Conservation (phyloP, 2,888 invertebrate species). For the Tholera decimalis region DNA sequence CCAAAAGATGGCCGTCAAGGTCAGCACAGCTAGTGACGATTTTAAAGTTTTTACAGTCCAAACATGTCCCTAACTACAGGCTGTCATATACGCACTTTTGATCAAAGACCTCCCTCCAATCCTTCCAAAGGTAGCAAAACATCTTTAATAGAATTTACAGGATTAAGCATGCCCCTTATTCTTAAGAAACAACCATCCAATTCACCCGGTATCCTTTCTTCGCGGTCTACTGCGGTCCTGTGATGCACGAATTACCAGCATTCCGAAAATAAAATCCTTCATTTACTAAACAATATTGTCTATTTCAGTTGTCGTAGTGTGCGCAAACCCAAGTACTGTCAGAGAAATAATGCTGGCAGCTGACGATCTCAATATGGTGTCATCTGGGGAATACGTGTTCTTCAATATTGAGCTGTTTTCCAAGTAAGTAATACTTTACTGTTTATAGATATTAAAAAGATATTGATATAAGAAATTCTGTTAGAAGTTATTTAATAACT, state of each 20-base stretch:
- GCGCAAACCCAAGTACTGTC: slow-evolving; percentile 97
- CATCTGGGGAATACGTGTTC: slow-evolving; percentile 99
- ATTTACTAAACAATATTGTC: slow-evolving; percentile 52
- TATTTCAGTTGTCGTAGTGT: slow-evolving; percentile 98
- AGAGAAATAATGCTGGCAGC: slow-evolving; percentile 98
- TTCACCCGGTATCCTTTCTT: too few species aligned
- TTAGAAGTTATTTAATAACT: neutral
- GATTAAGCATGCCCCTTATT: too few species aligned
- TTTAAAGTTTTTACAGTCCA: too few species aligned
- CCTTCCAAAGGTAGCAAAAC: too few species aligned
- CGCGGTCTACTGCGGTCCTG: too few species aligned
- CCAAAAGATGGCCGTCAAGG: too few species aligned
- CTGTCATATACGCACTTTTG: too few species aligned
- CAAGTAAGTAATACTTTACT: slow-evolving; percentile 93
- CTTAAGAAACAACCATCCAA: too few species aligned
- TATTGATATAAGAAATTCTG: neutral
- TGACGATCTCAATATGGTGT: slow-evolving; percentile 98
- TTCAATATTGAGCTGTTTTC: slow-evolving; percentile 99
- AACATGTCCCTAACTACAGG: too few species aligned
- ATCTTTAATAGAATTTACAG: too few species aligned
- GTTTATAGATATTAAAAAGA: slow-evolving; percentile 9
- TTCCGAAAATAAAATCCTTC: neutral
- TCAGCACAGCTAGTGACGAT: too few species aligned
- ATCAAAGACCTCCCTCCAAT: too few species aligned
- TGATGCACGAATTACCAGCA: neutral